A percentile compares a stretch with the other conserved stretches of the same genome.
phyloP scores from a whole-genome alignment of 2,888 invertebrate species.

The Pseudococcus jackbeardsleyi region DNA sequence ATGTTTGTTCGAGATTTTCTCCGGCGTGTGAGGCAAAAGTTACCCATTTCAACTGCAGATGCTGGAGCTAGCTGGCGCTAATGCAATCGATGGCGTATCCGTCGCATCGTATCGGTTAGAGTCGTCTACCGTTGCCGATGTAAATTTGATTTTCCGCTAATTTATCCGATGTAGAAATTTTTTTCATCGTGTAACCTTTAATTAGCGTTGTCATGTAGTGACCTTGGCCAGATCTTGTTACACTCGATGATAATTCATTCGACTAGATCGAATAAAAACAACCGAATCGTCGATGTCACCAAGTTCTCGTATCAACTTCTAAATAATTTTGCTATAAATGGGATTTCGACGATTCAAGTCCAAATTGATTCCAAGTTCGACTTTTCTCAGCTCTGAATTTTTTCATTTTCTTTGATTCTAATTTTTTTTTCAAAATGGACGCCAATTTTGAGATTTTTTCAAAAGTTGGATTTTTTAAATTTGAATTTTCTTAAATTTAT shows the following conservation, averaged over 20 bases:
- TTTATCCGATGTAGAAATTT: slow-evolving; percentile 27
- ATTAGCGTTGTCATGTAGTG: slow-evolving; percentile 20
- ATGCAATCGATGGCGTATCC: not conserved
- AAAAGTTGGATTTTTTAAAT: too few species aligned
- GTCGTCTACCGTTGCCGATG: not conserved
- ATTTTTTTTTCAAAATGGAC: too few species aligned
- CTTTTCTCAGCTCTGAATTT: too few species aligned
- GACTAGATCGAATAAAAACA: not conserved
- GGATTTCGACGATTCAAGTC: too few species aligned
- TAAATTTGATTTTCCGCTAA: slow-evolving; percentile 40
- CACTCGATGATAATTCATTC: slow-evolving; percentile 12
- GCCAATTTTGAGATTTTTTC: too few species aligned
- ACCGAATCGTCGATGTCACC: not conserved
- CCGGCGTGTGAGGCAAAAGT: not conserved
- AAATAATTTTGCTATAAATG: too few species aligned
- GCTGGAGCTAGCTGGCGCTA: not conserved
- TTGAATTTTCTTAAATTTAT: too few species aligned
- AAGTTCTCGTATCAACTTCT: too few species aligned
- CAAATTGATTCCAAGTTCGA: too few species aligned
- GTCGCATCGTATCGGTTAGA: not conserved
- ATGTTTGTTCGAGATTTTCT: slow-evolving; percentile 6
- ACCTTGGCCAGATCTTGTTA: slow-evolving; percentile 34
- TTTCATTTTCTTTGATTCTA: too few species aligned
- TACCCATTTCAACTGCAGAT: slow-evolving; percentile 3
- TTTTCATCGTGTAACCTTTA: slow-evolving; percentile 34